Conservation (phyloP, 2,888 invertebrate genomes). For the Watsonalla cultraria region DNA sequence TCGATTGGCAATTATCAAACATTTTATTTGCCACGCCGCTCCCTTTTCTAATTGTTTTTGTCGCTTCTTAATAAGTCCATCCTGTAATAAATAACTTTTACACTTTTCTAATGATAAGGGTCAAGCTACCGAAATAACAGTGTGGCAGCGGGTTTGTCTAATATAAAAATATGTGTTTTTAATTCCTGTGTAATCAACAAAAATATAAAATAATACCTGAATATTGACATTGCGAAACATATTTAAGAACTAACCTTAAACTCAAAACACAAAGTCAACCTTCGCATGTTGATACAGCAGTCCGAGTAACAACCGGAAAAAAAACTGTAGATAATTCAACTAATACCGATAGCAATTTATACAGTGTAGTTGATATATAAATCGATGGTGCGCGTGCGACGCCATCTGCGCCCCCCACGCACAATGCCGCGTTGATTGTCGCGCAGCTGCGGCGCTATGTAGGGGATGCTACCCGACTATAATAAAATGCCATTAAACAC, state of each 20-base stretch:
- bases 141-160: too few relatives aligned
- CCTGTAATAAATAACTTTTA: slow-evolving; percentile 8
- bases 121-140: too few relatives aligned
- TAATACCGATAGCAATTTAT: slow-evolving; percentile 51
- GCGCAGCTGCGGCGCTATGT: slow-evolving; percentile 55
- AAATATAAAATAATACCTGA: too few relatives aligned
- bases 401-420: slow-evolving; percentile 75
- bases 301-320: slow-evolving; percentile 7
- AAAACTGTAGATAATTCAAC: slow-evolving; percentile 17
- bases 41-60: slow-evolving; percentile 28
- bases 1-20: slow-evolving; percentile 48
- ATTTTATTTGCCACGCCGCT: slow-evolving; percentile 38
- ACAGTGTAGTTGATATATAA: slow-evolving; percentile 20
- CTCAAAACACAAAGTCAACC: not conserved
- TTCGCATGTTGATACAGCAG: slow-evolving; percentile 4
- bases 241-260: not conserved
- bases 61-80: slow-evolving; percentile 31
- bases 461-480: slow-evolving; percentile 38
- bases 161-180: too few relatives aligned
- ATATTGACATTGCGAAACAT: too few relatives aligned
- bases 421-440: slow-evolving; percentile 59
- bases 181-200: too few relatives aligned
- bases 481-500: slow-evolving; percentile 18
- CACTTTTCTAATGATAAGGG: not conserved
- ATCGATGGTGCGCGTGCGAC: slow-evolving; percentile 43